phyloP scores from a whole-genome alignment of 2,113 vertebrate genomes.

The Melanotaenia duboulayi region DNA sequence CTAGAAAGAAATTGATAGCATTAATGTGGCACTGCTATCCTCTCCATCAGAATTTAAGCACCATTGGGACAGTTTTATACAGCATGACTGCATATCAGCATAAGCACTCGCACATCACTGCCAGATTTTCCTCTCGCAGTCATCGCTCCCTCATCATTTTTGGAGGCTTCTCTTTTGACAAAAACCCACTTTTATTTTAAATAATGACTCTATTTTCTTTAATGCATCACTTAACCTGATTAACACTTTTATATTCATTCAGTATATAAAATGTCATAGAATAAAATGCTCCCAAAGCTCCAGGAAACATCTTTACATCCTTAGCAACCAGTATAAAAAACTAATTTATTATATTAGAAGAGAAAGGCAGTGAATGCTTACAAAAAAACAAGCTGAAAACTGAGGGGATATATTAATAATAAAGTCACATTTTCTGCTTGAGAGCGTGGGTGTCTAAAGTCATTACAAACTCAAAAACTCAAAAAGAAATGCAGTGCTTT shows the following conservation, averaged over 20 bases:
- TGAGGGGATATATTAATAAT: neutral
- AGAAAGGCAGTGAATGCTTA: neutral
- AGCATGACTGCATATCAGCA: slow-evolving; percentile 69
- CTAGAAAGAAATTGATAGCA: slow-evolving; percentile 2
- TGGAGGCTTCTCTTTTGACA: neutral
- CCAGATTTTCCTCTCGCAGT: slow-evolving; percentile 29
- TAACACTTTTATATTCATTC: neutral
- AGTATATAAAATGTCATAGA: neutral
- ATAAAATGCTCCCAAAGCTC: neutral
- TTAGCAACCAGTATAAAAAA: neutral
- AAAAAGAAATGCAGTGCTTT: too few relatives aligned
- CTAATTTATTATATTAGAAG: neutral
- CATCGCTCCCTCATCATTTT: slow-evolving; percentile 23
- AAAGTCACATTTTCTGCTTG: too few relatives aligned
- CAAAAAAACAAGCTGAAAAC: neutral
- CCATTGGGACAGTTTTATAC: slow-evolving; percentile 59
- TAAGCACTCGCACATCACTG: slow-evolving; percentile 52
- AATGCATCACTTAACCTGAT: neutral
- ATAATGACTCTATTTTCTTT: neutral
- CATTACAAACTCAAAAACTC: too few relatives aligned
- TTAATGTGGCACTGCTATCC: slow-evolving; percentile 34
- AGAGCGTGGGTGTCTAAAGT: too few relatives aligned
- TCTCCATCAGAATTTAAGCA: slow-evolving; percentile 45
- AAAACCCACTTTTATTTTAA: neutral
- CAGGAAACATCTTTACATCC: neutral